Evolutionary conservation across 2,797 vertebrate species (phyloP), one percentile per base, ranked within the genome.

Genomic region (Coracias cyanogaster): DNA sequence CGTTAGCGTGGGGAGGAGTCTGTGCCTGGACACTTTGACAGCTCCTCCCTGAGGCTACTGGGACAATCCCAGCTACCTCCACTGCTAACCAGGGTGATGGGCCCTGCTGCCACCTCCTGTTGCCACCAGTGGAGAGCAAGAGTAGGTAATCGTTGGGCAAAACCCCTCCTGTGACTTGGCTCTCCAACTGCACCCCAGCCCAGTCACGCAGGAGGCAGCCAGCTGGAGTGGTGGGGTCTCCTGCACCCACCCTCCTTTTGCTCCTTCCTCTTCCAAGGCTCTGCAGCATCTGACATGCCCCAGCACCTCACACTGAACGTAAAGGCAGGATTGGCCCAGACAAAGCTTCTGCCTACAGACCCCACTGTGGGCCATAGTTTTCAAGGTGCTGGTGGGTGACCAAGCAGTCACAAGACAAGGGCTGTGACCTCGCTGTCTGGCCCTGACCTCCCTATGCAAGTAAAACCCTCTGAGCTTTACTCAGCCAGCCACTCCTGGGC

Each of bases 1-100:
- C 96, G 94, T 97, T 96, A 79, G 83, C 83, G 69, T 86, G 57
- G 94, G 96, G 97, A 97, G 95, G 96, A 96, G 97, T 70, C 84
- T 95, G 41, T 29, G 76, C 58, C 10, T 77, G 85, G 80, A 71
- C 91, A 74, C 43, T 95, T 62, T 58, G 80, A 66, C 87, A 79
- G 73, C 93, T 94, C 92, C 94, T 90, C 82, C 93, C 66, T 5
- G 29, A 89, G 69, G 82, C 58, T 70, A 64, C 41, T 1, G 41
- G 78, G 61, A 58, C 74, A 74, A 65, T 31, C 92, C 55, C 66
- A 4, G 70, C 67, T 74, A 60, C 80, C 52, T 48, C 20, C 77
- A 29, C n/a, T 5, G 5, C 77, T 51, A 15, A 31, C 49, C 15
- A 1, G 0, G 46, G 6, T 1, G 0, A 39, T 37, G 28, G 46